phyloP scores from a whole-genome alignment of 2,888 invertebrate species.

The Diarsia dahlii region DNA sequence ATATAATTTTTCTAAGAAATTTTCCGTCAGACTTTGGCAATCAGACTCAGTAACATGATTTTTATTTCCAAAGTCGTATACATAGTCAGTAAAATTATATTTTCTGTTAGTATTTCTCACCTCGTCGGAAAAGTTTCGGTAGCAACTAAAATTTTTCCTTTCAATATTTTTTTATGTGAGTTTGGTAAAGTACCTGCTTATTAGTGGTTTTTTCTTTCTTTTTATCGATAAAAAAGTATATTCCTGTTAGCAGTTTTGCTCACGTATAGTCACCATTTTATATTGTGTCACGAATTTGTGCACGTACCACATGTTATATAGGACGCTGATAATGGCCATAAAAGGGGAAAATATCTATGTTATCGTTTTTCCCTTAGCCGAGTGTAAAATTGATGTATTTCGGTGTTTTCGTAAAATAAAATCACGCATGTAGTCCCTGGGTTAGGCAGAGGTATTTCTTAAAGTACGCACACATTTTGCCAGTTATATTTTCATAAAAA shows the following conservation, averaged over 20 bases:
- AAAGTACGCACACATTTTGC: too few relatives aligned
- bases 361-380: background rate
- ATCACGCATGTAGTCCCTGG: too few relatives aligned
- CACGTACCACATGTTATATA: background rate
- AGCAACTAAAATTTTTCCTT: too few relatives aligned
- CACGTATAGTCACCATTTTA: conserved; percentile 9
- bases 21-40: conserved; percentile 1
- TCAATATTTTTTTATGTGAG: conserved; percentile 6
- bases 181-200: background rate
- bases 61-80: conserved; percentile 4
- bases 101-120: background rate
- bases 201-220: background rate
- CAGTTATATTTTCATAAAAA: too few relatives aligned
- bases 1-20: background rate
- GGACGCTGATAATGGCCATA: background rate
- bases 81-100: background rate
- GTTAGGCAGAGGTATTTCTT: too few relatives aligned
- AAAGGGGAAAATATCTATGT: background rate
- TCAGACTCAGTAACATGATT: background rate
- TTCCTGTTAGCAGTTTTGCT: background rate
- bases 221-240: background rate
- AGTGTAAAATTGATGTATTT: too few relatives aligned
- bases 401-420: too few relatives aligned
- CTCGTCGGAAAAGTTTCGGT: background rate
- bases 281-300: background rate